phyloP scores from a whole-genome alignment of 2,888 invertebrate species.

The Protophormia terraenovae region DNA sequence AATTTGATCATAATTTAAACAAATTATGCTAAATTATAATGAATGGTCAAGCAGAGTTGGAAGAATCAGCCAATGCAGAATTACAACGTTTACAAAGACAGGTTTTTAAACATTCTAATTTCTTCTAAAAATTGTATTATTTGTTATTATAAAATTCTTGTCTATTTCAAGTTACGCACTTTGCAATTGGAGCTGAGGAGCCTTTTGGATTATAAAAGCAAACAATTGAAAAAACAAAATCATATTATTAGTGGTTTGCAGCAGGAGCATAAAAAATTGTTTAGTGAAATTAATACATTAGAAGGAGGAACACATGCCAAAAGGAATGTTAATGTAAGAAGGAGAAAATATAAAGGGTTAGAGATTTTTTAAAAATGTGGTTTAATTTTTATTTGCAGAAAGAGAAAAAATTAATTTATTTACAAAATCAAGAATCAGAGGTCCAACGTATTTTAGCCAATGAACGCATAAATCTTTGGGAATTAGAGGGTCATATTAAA shows the following conservation, averaged over 20 bases:
- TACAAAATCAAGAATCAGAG: constrained; percentile 75
- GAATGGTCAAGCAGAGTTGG: constrained; percentile 87
- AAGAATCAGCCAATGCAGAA: constrained; percentile 89
- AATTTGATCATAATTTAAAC: background rate
- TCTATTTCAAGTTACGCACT: constrained; percentile 73
- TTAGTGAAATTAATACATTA: constrained; percentile 76
- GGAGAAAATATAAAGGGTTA: no score
- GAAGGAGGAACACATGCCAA: constrained; percentile 79
- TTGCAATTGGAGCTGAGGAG: constrained; percentile 76
- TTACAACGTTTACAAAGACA: constrained; percentile 89
- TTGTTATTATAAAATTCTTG: background rate
- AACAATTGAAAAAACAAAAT: constrained; percentile 78
- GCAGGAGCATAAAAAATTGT: constrained; percentile 77
- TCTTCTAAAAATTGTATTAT: background rate
- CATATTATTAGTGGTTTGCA: constrained; percentile 78
- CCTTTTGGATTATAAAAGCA: constrained; percentile 78
- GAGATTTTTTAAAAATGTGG: no score
- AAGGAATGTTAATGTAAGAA: constrained; percentile 74
- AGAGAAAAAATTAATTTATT: constrained; percentile 72
- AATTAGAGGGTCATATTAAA: constrained; percentile 83
- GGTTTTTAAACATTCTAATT: constrained; percentile 77
- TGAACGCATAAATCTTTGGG: constrained; percentile 79
- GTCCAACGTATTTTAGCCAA: constrained; percentile 74
- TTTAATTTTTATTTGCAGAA: constrained; percentile 72
- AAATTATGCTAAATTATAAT: constrained; percentile 67